A percentile compares a stretch with the other conserved stretches of the same genome.
Evolutionary conservation across 2,888 invertebrate genomes (phyloP).

Genomic region (Halictus quadricinctus): DNA sequence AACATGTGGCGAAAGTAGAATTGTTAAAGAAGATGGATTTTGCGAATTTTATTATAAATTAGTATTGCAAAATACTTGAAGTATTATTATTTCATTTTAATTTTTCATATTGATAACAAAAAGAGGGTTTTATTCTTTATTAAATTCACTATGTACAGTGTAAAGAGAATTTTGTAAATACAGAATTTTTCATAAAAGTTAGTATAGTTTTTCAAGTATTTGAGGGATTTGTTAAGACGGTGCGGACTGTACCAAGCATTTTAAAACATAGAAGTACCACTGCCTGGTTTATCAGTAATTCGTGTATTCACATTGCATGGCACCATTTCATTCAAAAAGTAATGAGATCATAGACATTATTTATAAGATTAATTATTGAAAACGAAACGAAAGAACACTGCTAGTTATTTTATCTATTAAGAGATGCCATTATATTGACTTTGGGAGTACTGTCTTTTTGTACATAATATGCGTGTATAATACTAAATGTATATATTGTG

Average conservation of each 20-base stretch:
- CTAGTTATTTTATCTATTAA: constrained; percentile 55
- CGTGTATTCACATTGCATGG: constrained; percentile 67
- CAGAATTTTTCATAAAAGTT: constrained; percentile 65
- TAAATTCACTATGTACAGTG: constrained; percentile 75
- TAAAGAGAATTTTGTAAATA: constrained; percentile 77
- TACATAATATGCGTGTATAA: constrained; percentile 68
- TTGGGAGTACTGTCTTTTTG: constrained; percentile 64
- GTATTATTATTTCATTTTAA: constrained; percentile 41
- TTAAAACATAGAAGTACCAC: constrained; percentile 71
- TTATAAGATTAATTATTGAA: constrained; percentile 52
- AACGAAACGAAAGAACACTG: constrained; percentile 45
- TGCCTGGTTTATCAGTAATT: constrained; percentile 73
- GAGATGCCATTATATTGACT: constrained; percentile 63
- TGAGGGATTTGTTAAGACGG: constrained; percentile 54
- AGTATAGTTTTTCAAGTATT: constrained; percentile 64
- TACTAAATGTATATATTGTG: constrained; percentile 67
- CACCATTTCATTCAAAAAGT: constrained; percentile 62
- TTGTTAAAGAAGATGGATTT: constrained; percentile 2
- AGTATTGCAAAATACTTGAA: constrained; percentile 21
- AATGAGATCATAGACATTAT: constrained; percentile 60
- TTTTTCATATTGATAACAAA: constrained; percentile 33
- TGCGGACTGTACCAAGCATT: constrained; percentile 60
- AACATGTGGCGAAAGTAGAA: background rate
- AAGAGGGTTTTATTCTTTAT: constrained; percentile 42
- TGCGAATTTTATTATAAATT: constrained; percentile 24